Evolutionary conservation across 2,113 vertebrate species (phyloP), one percentile per base, ranked within the genome.

Genomic region (Leucosticte australis): DNA sequence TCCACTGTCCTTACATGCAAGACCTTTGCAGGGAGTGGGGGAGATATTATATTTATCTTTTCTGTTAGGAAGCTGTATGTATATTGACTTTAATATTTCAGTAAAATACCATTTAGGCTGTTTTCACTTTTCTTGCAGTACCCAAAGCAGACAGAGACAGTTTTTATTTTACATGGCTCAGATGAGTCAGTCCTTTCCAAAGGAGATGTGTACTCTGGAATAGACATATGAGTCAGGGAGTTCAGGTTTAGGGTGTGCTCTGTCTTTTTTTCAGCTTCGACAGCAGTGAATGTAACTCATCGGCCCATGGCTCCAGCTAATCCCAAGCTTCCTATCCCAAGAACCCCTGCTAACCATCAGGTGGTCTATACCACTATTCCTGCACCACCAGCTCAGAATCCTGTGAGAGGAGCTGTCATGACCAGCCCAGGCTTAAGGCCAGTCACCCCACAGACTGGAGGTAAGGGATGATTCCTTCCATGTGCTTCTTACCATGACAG

Each of bases 251-350:
- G 31, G 7, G 35, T 88, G 50, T 90, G 63, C 4, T 77, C 37
- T 95, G 27, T 67, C 37, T 84, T 80, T 84, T 60, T 84, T 77
- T 35, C 93, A 98, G 98, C 97, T 92, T 94, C 97, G 8, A 97
- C 98, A 80, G 97, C 98, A 46, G 96, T 98, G 96, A 98, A 97
- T 97, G 97, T 98, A 96, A 98, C 98, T 44, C 98, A 98, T 69
- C 98, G 98, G 47, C 97, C 98, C 22, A 59, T 96, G 87, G 97
- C 97, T 96, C 98, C 98, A 84, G 81, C 97, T 79, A 69, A 93
- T 67, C 94, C 97, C 24, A 98, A 97, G 90, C 97, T 98, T 37
- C 98, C 98, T 74, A 94, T 98, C 77, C 97, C 98, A 50, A 97
- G 98, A 97, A 53, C 95, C 44, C 96, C 98, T 88, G 19, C 94